These are phyloP conservation scores for Pipistrellus pygmaeus DNA, from an alignment of 2,797 vertebrate genomes.

Conservation along the genomic window DNA sequence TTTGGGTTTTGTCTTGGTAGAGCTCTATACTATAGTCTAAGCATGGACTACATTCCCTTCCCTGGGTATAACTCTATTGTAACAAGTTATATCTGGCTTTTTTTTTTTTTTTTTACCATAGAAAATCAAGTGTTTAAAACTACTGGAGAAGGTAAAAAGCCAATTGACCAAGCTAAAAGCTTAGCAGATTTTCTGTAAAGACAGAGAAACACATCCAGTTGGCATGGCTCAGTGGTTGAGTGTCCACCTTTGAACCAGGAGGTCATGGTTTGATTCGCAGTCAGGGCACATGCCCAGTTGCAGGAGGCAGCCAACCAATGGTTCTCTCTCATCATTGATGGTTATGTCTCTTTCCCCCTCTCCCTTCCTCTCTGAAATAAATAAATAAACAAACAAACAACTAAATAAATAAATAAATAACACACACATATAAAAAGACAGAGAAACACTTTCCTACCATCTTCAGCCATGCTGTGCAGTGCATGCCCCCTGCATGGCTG, in stretches of 20 bases:
- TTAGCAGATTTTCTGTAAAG: neutral
- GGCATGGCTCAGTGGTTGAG: too few species aligned
- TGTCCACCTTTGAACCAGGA: too few species aligned
- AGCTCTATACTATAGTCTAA: neutral
- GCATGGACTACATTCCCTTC: neutral
- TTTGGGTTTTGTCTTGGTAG: neutral
- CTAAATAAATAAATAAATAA: too few species aligned
- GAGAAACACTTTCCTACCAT: neutral
- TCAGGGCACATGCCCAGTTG: too few species aligned
- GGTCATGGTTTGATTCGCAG: too few species aligned
- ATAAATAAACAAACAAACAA: too few species aligned
- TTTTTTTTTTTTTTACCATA: neutral
- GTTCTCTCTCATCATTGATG: too few species aligned
- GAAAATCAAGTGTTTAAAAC: slow-evolving; percentile 25
- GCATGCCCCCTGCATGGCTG: neutral
- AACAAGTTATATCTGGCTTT: slow-evolving; percentile 4
- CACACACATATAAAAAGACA: neutral
- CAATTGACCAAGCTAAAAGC: neutral
- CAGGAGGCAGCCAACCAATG: too few species aligned
- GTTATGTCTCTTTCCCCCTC: too few species aligned
- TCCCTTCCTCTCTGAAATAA: too few species aligned
- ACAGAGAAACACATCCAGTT: neutral
- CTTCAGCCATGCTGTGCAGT: neutral
- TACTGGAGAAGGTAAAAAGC: slow-evolving; percentile 10
- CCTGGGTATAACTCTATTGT: neutral